These are phyloP conservation scores for Ameiurus melas DNA, from an alignment of 2,113 vertebrate genomes.

Conservation along the genomic window DNA sequence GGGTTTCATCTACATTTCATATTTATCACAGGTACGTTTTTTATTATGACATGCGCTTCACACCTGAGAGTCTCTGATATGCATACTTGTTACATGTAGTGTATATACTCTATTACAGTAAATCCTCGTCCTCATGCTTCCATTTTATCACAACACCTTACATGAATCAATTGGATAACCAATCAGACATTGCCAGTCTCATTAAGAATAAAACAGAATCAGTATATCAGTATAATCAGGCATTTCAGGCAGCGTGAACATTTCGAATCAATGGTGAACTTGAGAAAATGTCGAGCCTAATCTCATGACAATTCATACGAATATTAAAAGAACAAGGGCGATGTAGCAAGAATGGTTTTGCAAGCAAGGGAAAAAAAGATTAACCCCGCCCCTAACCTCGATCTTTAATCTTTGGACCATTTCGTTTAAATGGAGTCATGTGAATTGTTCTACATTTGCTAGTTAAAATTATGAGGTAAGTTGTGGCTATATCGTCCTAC, in stretches of 20 bases:
- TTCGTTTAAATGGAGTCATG: neutral
- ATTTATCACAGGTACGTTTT: neutral
- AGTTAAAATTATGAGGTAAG: neutral
- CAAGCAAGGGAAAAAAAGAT: neutral
- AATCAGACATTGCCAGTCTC: too few relatives aligned
- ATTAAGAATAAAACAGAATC: neutral
- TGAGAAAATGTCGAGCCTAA: neutral
- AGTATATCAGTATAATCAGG: neutral
- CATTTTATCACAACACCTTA: neutral
- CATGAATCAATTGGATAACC: too few relatives aligned
- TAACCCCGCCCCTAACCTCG: neutral
- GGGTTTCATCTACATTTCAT: conserved; percentile 1
- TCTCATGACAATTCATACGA: neutral
- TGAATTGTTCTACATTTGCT: neutral
- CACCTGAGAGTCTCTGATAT: neutral
- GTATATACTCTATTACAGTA: neutral
- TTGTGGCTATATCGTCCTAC: neutral
- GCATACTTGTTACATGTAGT: neutral
- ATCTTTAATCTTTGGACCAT: neutral
- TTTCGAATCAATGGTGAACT: neutral
- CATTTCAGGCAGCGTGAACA: neutral
- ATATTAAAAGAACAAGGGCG: neutral
- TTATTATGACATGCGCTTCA: neutral
- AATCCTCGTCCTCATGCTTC: too few relatives aligned
- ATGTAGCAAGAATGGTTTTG: neutral